Percentiles rank a stretch among this genome's conserved stretches.
Conservation (phyloP, 2,888 invertebrate species). For the Gandaritis pyraliata region DNA sequence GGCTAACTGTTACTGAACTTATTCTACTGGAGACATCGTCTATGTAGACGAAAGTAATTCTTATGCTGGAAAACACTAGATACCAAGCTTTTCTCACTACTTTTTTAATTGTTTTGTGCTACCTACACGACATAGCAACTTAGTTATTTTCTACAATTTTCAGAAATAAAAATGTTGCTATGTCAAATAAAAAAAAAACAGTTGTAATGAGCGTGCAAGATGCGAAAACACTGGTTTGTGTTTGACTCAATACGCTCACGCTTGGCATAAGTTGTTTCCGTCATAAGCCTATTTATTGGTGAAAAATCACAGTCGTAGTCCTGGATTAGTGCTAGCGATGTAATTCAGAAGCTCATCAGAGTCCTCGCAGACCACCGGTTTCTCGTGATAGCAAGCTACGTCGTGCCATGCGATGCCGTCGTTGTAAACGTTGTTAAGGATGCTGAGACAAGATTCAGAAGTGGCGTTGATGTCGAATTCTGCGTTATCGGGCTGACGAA, state of each 20-base stretch:
- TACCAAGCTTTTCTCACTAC: not conserved
- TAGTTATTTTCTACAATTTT: conserved; percentile 1
- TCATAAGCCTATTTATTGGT: conserved; percentile 13
- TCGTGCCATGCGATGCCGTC: conserved; percentile 98
- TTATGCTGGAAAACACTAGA: conserved; percentile 15
- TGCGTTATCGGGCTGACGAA: conserved; percentile 94
- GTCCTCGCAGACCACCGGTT: conserved; percentile 96
- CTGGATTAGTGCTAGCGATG: conserved; percentile 92
- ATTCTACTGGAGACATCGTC: conserved; percentile 9
- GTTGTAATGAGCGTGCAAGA: not conserved
- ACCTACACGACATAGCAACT: not conserved
- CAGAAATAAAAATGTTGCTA: too few relatives aligned
- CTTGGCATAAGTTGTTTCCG: conserved; percentile 13
- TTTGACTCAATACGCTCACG: conserved; percentile 1
- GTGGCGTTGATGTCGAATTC: conserved; percentile 96
- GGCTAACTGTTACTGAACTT: conserved; percentile 15
- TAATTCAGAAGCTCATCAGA: conserved; percentile 94
- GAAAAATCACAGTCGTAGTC: conserved; percentile 89
- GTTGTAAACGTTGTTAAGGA: conserved; percentile 96
- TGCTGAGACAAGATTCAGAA: conserved; percentile 93
- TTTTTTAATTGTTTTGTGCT: not conserved
- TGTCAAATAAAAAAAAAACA: not conserved
- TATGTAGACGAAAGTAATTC: not conserved
- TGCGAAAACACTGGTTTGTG: not conserved
- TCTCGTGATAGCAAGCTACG: conserved; percentile 96